phyloP scores from a whole-genome alignment of 1,140 invertebrate species.

The Steinernema feltiae region DNA sequence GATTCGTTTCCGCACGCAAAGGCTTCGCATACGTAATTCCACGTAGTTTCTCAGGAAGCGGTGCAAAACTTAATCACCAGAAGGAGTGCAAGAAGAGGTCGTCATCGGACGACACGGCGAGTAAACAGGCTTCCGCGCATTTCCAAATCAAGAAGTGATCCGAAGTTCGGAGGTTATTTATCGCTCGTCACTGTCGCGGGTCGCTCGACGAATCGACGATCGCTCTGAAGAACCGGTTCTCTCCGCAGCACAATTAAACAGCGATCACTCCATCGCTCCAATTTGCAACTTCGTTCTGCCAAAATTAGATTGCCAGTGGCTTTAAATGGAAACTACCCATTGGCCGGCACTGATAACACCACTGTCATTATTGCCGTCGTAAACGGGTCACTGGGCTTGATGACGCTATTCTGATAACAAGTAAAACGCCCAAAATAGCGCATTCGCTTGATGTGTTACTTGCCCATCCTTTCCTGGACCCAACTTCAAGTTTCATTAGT shows the following conservation, averaged over 20 bases:
- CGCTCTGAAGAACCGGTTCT: background rate
- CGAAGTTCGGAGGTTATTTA: constrained; percentile 14
- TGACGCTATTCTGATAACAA: background rate
- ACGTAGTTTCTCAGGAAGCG: no score
- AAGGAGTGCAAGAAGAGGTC: no score
- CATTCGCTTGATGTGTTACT: no score
- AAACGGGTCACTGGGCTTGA: background rate
- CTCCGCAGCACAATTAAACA: background rate
- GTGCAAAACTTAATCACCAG: no score
- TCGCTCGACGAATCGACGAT: background rate
- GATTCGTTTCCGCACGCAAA: no score
- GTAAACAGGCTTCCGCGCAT: constrained; percentile 4
- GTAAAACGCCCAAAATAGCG: no score
- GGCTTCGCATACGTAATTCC: no score
- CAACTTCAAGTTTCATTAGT: no score
- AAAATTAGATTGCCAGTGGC: background rate
- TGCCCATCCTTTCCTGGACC: no score
- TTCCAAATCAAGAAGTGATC: background rate
- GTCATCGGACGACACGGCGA: background rate
- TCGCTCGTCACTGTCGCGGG: background rate
- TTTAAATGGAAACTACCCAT: constrained; percentile 1
- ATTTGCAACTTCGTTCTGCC: background rate
- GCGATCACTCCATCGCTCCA: constrained; percentile 4
- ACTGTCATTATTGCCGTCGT: background rate
- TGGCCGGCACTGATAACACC: background rate